These are phyloP conservation scores for Leptinotarsa lineolata DNA, from an alignment of 1,140 invertebrate species.

Conservation along the genomic window DNA sequence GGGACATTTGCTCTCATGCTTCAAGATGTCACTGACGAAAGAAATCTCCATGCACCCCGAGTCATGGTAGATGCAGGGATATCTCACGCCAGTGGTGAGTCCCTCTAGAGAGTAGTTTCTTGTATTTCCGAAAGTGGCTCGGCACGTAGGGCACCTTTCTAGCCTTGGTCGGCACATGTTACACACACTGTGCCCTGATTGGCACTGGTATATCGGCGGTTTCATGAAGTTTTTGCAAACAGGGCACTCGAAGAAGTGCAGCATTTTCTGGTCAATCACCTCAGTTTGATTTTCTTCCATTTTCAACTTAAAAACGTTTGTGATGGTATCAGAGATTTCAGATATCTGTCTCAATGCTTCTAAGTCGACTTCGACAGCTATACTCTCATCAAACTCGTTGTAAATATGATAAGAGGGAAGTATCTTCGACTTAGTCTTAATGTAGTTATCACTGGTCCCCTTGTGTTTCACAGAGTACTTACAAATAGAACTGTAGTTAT, in stretches of 20 bases:
- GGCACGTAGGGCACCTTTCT: slow-evolving; percentile 72
- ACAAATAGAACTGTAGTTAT: slow-evolving; percentile 32
- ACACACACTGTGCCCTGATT: slow-evolving; percentile 80
- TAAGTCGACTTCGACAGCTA: slow-evolving; percentile 40
- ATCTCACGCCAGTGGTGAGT: slow-evolving; percentile 47
- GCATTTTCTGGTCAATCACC: slow-evolving; percentile 40
- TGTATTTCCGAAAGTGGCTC: slow-evolving; percentile 73
- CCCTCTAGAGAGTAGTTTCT: slow-evolving; percentile 79
- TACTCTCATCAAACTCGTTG: slow-evolving; percentile 34
- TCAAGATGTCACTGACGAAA: slow-evolving; percentile 34
- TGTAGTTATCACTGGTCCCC: slow-evolving; percentile 39
- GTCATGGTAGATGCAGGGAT: slow-evolving; percentile 45
- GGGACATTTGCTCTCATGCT: slow-evolving; percentile 44
- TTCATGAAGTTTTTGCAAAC: slow-evolving; percentile 80
- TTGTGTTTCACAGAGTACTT: slow-evolving; percentile 43
- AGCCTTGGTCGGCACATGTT: slow-evolving; percentile 71
- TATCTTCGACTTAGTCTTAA: slow-evolving; percentile 40
- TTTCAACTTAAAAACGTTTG: slow-evolving; percentile 41
- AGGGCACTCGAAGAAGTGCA: slow-evolving; percentile 62
- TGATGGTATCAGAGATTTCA: slow-evolving; percentile 36
- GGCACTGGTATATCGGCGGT: slow-evolving; percentile 76
- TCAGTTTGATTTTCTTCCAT: slow-evolving; percentile 30
- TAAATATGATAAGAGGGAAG: slow-evolving; percentile 37
- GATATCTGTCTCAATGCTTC: slow-evolving; percentile 37
- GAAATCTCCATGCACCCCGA: slow-evolving; percentile 41